These are phyloP conservation scores for Phylloscopus whistleri DNA, from an alignment of 2,113 vertebrate genomes.

Conservation along the genomic window DNA sequence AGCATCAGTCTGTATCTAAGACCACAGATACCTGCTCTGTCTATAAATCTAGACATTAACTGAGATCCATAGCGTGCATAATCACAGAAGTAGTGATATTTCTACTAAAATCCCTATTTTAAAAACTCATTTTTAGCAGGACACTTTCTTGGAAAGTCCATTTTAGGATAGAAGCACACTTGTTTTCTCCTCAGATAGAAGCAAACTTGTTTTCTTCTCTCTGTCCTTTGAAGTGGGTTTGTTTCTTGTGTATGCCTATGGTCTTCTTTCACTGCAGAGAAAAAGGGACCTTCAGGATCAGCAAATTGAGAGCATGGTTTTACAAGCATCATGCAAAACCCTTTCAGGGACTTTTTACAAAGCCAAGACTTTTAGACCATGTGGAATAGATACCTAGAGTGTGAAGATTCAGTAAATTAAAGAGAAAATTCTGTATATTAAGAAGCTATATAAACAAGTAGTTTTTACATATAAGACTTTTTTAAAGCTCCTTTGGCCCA, in stretches of 20 bases:
- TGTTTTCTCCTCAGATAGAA: neutral
- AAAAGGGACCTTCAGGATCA: neutral
- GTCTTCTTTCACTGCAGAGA: neutral
- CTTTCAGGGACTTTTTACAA: neutral
- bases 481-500: neutral
- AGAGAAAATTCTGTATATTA: neutral
- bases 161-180: neutral
- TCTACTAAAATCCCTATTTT: neutral
- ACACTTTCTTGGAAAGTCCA: neutral
- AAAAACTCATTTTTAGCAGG: neutral
- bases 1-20: neutral
- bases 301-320: neutral
- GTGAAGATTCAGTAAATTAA: neutral
- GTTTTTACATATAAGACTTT: neutral
- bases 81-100: neutral
- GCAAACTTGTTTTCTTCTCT: neutral
- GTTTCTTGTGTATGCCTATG: neutral
- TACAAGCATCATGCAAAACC: neutral
- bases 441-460: neutral
- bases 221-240: neutral
- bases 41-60: neutral
- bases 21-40: neutral
- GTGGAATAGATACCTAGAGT: neutral
- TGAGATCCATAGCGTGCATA: neutral
- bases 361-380: neutral